Evolutionary conservation across 1,140 invertebrate genomes (phyloP).

Genomic region (Drosophila pachea): DNA sequence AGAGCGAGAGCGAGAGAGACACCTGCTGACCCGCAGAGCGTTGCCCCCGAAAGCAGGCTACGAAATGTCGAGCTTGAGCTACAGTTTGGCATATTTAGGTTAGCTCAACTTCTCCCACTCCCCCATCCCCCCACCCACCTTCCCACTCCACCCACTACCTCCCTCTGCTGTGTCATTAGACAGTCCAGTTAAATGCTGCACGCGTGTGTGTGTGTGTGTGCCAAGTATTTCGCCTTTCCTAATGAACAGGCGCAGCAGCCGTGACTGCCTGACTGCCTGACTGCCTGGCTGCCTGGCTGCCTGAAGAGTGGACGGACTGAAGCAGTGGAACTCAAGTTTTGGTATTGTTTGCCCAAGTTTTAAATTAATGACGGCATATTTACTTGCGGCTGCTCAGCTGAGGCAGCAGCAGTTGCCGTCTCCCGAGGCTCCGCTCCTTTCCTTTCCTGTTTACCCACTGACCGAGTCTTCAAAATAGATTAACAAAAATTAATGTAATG

Average conservation of each 20-base stretch:
- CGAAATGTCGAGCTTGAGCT: slow-evolving; percentile 52
- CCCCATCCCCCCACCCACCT: no score
- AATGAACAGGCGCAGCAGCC: slow-evolving; percentile 58
- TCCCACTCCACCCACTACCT: no score
- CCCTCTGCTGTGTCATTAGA: slow-evolving; percentile 47
- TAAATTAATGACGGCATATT: slow-evolving; percentile 77
- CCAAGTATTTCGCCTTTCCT: slow-evolving; percentile 61
- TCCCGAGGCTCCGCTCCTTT: no score
- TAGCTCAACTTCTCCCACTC: slow-evolving; percentile 31
- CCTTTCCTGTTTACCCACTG: slow-evolving; percentile 29
- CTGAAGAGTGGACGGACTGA: no score
- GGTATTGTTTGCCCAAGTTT: slow-evolving; percentile 68
- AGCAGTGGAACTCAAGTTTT: slow-evolving; percentile 34
- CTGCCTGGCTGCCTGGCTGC: neutral
- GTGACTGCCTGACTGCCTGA: slow-evolving; percentile 30
- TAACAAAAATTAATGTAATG: slow-evolving; percentile 76
- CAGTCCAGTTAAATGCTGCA: slow-evolving; percentile 61
- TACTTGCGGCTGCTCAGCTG: slow-evolving; percentile 60
- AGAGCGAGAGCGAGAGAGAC: slow-evolving; percentile 3
- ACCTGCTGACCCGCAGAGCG: slow-evolving; percentile 71
- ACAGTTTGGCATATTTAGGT: slow-evolving; percentile 69
- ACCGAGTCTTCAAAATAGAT: slow-evolving; percentile 72
- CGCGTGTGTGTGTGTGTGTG: slow-evolving; percentile 12
- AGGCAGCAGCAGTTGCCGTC: slow-evolving; percentile 27
- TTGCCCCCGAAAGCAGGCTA: slow-evolving; percentile 59